Base-by-base conservation (phyloP, 2,797 vertebrate species). In the Pipistrellus nathusii region DNA sequence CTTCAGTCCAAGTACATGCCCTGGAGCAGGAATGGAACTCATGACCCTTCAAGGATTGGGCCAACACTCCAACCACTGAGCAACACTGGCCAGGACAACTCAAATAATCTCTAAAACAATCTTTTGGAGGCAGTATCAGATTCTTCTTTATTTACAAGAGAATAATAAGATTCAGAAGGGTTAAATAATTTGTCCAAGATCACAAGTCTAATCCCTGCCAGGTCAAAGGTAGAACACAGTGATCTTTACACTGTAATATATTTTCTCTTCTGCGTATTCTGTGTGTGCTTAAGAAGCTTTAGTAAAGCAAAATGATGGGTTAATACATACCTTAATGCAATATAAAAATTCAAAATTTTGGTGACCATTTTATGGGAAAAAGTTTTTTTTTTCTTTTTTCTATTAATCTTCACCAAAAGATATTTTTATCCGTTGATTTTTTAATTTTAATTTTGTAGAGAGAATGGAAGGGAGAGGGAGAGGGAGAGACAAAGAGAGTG, bases 181-280 rank as follows among this genome's bases (percentile, higher is more conserved):
- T 46, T 76, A 59, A 68, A 32, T 32, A 66, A 93, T 18, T 73
- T 88, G 20, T 68, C 4, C 1, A 27, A 91, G 8, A 51, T 21
- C 14, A 38, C 10, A 57, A 15, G 12, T 78, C 44, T 91, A 72
- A 85, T 91, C 41, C 32, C 6, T 76, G 41, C 5, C 55, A 64
- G 38, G 59, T 85, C 68, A 88, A 87, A 96, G 94, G 21, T 64
- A 81, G 77, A 87, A 64, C 27, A 89, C 15, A 85, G 20, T 72
- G 17, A 44, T 81, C 15, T 90, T 90, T 80, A 77, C 1, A 41
- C 18, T 3, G 8, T 64, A n/a, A 14, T 80, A 3, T 84, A 82
- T 84, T 17, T 51, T 55, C 27, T 75, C 8, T 23, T 71, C 38
- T 96, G 18, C 53, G 66, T 93, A 69, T 68, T 78, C 20, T 32